Evolutionary conservation across 2,888 invertebrate species (phyloP), one percentile per base, ranked within the genome.

Genomic region (Oxyteleia sp.): DNA sequence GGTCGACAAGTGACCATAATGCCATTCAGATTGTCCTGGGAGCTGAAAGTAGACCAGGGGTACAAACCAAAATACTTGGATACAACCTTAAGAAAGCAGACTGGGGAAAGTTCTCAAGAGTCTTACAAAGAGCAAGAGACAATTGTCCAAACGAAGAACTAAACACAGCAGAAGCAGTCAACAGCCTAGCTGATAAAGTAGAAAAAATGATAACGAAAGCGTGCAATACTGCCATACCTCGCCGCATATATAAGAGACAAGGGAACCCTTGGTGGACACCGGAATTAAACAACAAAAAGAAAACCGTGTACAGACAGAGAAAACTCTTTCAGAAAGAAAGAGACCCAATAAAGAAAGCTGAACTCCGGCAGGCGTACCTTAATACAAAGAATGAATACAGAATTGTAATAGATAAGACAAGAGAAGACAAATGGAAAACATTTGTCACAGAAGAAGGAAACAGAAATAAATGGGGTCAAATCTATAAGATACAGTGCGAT

Each of bases 1-100:
- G 59, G 64, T 32, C 66, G 0, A 63, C 72, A 0, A 78, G 76
- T 13, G 82, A 82, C 32, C 76, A 82, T 38, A 71, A 76, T 18
- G 59, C 59, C 0, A 71, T 18, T n/a, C n/a, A n/a, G n/a, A n/a
- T n/a, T n/a, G n/a, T n/a, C n/a, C n/a, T n/a, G n/a, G n/a, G n/a
- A n/a, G n/a, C n/a, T n/a, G n/a, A 8, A 18, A 49, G 13, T 10
- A 32, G 2, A 49, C 10, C 23, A 23, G 20, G 11, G 3, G 5
- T 32, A 8, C 1, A 32, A 32, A 23, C n/a, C n/a, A n/a, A n/a
- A n/a, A n/a, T n/a, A n/a, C n/a, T n/a, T 18, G 53, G 74, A 13
- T 69, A 63, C 10, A 45, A 41, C 13, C 23, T 55, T 0, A 20
- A 10, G 0, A 69, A 57, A 32, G 82, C 75, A 0, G 16, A 82